Conservation (phyloP, 1,140 invertebrate genomes). For the Drusus annulatus region DNA sequence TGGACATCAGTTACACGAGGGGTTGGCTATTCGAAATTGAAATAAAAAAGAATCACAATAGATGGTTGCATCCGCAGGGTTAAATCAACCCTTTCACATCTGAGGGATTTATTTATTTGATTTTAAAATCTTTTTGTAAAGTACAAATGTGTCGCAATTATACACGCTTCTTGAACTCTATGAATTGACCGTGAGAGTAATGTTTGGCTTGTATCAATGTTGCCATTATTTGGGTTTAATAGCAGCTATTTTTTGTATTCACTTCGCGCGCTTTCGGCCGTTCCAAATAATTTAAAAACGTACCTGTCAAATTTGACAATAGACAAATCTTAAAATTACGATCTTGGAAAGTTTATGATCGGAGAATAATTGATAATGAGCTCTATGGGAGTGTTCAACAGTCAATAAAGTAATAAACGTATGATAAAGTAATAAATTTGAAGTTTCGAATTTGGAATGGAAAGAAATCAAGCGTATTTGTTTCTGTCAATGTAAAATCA, state of each 20-base stretch:
- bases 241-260: conserved; percentile 23
- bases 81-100: conserved; percentile 52
- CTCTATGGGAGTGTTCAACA: conserved; percentile 34
- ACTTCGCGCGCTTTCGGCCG: conserved; percentile 42
- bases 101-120: conserved; percentile 56
- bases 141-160: conserved; percentile 57
- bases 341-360: conserved; percentile 38
- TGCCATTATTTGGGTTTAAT: conserved; percentile 34
- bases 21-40: conserved; percentile 48
- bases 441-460: neutral
- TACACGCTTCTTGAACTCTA: conserved; percentile 56
- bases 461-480: conserved; percentile 47
- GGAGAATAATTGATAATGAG: conserved; percentile 49
- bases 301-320: conserved; percentile 52
- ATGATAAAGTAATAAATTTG: conserved; percentile 48
- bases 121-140: conserved; percentile 58
- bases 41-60: conserved; percentile 56
- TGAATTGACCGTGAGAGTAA: conserved; percentile 58
- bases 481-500: conserved; percentile 33
- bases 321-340: conserved; percentile 54
- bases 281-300: conserved; percentile 26
- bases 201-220: conserved; percentile 30
- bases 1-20: conserved; percentile 50
- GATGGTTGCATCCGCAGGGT: conserved; percentile 44
- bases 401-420: conserved; percentile 45